Base-by-base conservation (phyloP, 2,888 invertebrate genomes). In the Bugula neritina region DNA sequence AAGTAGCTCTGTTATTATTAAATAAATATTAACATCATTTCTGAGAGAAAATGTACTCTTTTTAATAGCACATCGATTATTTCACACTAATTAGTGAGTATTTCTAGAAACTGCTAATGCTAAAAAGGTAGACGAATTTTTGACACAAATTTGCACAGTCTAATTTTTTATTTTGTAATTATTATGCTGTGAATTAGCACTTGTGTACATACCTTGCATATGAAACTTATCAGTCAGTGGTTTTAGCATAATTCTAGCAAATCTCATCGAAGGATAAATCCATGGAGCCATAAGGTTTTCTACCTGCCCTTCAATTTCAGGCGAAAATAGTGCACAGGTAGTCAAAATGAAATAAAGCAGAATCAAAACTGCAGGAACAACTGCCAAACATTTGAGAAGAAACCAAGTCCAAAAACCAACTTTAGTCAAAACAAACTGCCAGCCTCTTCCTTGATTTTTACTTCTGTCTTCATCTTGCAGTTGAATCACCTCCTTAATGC, bases 181-280 rank as follows among this genome's bases (percentile, higher is more conserved):
- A n/a, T n/a, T n/a, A n/a, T n/a, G n/a, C n/a, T n/a, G n/a, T n/a
- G n/a, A n/a, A n/a, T n/a, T n/a, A n/a, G n/a, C n/a, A n/a, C n/a
- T n/a, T n/a, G n/a, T n/a, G n/a, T n/a, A n/a, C n/a, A n/a, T n/a
- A n/a, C n/a, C n/a, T n/a, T n/a, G n/a, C n/a, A n/a, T n/a, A n/a
- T n/a, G n/a, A n/a, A n/a, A n/a, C n/a, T 27, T n/a, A 31, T 63
- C 63, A 13, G 63, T 31, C 3, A 63, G 27, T 34, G 63, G 63
- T 27, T 63, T 63, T 2, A 63, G 31, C 17, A 31, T 1, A 29
- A 63, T 63, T 29, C 63, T 2, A 5, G 31, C 31, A 25, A 13
- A 5, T n/a, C 63, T 63, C 63, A 63, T 31, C 3, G 63, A 13
- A 13, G 63, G 63, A 63, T 63, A 63, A 27, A 34, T 31, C 34